Conservation (phyloP, 2,888 invertebrate species). For the Onchidella celtica region DNA sequence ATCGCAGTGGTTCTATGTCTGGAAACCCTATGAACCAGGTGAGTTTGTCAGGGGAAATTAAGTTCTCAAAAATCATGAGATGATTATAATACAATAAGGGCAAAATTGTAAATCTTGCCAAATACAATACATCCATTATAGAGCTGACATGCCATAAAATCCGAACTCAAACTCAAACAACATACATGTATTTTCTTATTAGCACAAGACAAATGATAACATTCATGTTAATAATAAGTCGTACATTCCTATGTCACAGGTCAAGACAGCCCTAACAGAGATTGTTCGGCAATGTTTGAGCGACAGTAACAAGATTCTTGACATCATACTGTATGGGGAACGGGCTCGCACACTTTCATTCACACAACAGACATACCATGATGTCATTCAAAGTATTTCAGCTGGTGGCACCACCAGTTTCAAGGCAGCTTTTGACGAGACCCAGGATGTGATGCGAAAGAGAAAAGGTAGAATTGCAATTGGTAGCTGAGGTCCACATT, state of each 20-base stretch:
- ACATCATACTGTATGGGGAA: constrained; percentile 56
- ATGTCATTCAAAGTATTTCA: constrained; percentile 44
- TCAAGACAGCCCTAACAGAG: constrained; percentile 56
- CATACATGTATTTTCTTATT: too few species aligned
- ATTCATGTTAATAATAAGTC: too few species aligned
- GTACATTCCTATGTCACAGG: too few species aligned
- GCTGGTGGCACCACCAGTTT: constrained; percentile 56
- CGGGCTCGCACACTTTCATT: constrained; percentile 50
- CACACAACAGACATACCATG: constrained; percentile 49
- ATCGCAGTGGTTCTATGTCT: constrained; percentile 64
- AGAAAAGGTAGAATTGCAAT: too few species aligned
- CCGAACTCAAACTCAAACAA: too few species aligned
- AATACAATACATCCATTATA: too few species aligned
- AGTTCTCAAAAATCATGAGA: too few species aligned
- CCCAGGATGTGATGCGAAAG: constrained; percentile 47
- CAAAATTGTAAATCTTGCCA: too few species aligned
- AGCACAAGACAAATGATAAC: too few species aligned
- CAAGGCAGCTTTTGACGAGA: constrained; percentile 55
- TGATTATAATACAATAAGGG: too few species aligned
- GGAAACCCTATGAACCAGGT: constrained; percentile 63
- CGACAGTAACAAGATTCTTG: constrained; percentile 44
- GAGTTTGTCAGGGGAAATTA: neutral
- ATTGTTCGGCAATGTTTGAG: constrained; percentile 53
- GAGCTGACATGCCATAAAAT: too few species aligned
- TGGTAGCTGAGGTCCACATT: neutral